Base-by-base conservation (phyloP, 1,140 invertebrate genomes). In the Euwallacea similis region DNA sequence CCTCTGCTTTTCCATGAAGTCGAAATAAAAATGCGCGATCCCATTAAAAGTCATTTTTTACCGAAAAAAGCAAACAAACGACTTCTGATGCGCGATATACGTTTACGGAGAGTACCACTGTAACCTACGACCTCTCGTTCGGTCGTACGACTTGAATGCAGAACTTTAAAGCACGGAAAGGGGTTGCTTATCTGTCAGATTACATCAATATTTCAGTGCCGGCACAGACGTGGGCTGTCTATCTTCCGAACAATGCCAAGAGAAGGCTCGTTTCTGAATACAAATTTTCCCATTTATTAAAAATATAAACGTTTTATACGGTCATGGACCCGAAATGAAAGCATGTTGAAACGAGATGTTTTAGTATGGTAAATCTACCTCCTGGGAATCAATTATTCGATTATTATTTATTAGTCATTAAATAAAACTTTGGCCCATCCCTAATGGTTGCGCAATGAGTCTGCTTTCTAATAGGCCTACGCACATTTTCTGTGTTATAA, bases 191-290 rank as follows among this genome's bases (percentile, higher is more conserved):
- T 77, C 76, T 74, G 75, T 72, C 72, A 74, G 75, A 76, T 77
- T 77, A 76, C 74, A 77, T 77, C 76, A 73, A 77, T 76, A 77
- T 77, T 77, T 77, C 68, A 75, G 76, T 74, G 73, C 76, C 73
- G 61, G 66, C 59, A 66, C 21, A 68, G 68, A 76, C 75, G 76
- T 77, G 76, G 76, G 76, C 73, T 66, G 76, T 73, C 73, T 77
- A 77, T 77, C 76, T 77, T 64, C 65, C 13, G 60, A 69, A 77
- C 75, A 76, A 76, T 76, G 72, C 74, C 53, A 71, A 53, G 56
- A 56, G 54, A 69, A 76, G 71, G 71, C 71, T 73, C 71, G 66
- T 76, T 76, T 72, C 75, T 77, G 76, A 77, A 77, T 77, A 77
- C 76, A 76, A 77, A 77, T 76, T 77, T 75, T 75, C 76, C 74